Evolutionary conservation across 2,888 invertebrate genomes (phyloP).

Genomic region (Bhutanitis thaidina): DNA sequence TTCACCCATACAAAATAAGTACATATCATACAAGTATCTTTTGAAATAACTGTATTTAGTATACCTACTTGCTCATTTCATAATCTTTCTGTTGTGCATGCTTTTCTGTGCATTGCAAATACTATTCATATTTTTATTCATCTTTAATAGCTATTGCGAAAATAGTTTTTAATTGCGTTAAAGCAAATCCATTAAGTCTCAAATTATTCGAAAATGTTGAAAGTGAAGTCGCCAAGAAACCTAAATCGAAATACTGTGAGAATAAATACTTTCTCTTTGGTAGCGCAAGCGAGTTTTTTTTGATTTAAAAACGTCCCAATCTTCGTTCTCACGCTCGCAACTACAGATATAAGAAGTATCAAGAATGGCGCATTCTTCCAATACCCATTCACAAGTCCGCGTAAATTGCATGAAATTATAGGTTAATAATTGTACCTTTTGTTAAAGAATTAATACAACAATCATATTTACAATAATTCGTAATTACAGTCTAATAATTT

Average conservation of each 20-base stretch:
- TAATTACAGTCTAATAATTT: too few species aligned
- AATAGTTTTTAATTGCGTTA: not conserved
- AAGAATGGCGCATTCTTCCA: constrained; percentile 18
- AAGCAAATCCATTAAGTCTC: not conserved
- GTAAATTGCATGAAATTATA: constrained; percentile 18
- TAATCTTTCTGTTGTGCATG: too few species aligned
- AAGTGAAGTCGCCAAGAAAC: constrained; percentile 10
- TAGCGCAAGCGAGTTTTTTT: constrained; percentile 12
- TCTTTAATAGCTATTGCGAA: too few species aligned
- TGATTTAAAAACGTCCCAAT: constrained; percentile 18
- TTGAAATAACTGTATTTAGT: too few species aligned
- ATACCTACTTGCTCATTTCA: too few species aligned
- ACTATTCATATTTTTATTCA: too few species aligned
- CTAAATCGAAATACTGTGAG: constrained; percentile 15
- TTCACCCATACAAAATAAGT: too few species aligned
- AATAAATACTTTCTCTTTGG: constrained; percentile 20
- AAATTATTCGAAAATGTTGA: constrained; percentile 1
- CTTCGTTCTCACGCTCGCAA: constrained; percentile 16
- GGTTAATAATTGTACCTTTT: constrained; percentile 11
- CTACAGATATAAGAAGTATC: constrained; percentile 14
- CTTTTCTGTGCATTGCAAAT: too few species aligned
- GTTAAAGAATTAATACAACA: too few species aligned
- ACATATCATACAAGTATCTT: too few species aligned
- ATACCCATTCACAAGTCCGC: constrained; percentile 9
- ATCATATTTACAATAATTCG: not conserved